Conservation (phyloP, 2,888 invertebrate genomes). For the Drosophila incognita region DNA sequence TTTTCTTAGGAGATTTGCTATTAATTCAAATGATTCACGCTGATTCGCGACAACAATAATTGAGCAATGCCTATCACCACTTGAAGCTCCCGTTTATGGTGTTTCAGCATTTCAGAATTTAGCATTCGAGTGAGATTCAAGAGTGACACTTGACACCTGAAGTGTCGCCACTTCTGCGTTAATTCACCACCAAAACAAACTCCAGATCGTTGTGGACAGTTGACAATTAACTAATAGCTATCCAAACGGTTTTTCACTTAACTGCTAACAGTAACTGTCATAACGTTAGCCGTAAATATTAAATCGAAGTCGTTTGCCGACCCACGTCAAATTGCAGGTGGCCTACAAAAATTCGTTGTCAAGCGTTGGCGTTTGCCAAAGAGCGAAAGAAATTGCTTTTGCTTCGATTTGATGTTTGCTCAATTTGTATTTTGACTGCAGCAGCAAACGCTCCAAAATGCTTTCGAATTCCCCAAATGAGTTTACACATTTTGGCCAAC, state of each 20-base stretch:
- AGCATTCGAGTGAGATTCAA: constrained; percentile 22
- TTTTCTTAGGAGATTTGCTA: constrained; percentile 10
- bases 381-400: constrained; percentile 51
- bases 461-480: constrained; percentile 49
- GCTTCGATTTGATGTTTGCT: constrained; percentile 62
- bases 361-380: constrained; percentile 58
- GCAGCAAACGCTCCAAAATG: constrained; percentile 38
- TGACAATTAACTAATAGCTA: constrained; percentile 51
- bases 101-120: constrained; percentile 14
- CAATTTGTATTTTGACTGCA: constrained; percentile 56
- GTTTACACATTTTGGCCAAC: constrained; percentile 44
- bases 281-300: constrained; percentile 39
- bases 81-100: constrained; percentile 37
- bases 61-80: constrained; percentile 34
- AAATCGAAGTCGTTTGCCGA: constrained; percentile 14
- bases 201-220: background rate
- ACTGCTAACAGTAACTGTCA: constrained; percentile 32
- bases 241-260: constrained; percentile 14
- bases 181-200: constrained; percentile 32
- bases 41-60: constrained; percentile 19
- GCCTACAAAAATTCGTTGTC: constrained; percentile 41
- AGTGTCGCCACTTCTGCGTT: constrained; percentile 47
- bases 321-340: constrained; percentile 71
- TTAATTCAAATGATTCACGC: constrained; percentile 34
- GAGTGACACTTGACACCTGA: constrained; percentile 63